Evolutionary conservation across 2,797 vertebrate species (phyloP), one percentile per base, ranked within the genome.

Genomic region (Galaxias olidus): DNA sequence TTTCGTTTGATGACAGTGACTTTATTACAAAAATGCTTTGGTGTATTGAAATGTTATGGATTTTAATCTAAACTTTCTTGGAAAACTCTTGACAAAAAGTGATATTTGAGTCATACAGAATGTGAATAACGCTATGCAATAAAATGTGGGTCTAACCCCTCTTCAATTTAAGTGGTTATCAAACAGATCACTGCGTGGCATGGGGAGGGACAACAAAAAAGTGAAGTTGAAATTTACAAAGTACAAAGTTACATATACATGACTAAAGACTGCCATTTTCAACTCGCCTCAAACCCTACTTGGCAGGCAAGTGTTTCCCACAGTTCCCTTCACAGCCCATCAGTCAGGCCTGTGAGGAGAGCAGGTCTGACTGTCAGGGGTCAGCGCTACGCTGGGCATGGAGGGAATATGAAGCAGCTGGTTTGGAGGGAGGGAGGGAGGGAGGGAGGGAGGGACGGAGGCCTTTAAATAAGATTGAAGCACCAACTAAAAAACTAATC

Each of bases 381-480:
- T 87, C 86, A 86, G 70, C 0, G 75, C 77, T 63, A 67, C 71
- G 49, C 66, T 15, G 70, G 79, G 72, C 84, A 87, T 15, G 74
- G 63, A 46, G 71, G 72, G 81, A 90, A 89, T 81, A 81, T 66
- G 78, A 87, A 87, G 87, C 86, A 90, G 88, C 83, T 85, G 84
- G 72, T 30, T 30, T 30, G 2, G 30, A n/a, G n/a, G n/a, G n/a
- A n/a, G n/a, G n/a, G n/a, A n/a, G n/a, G 30, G 30, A 6, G 30
- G 30, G 3, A 30, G 30, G 30, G 30, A 30, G 30, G 30, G 30
- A 30, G 30, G 30, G 30, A 30, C 30, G 6, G 30, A 30, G 30
- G 30, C 30, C 30, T 30, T 30, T 30, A 30, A 30, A 2, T 30
- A 3, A 30, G 30, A 30, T 30, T 30, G 30, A 30, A 30, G 30